phyloP scores from a whole-genome alignment of 2,888 invertebrate genomes.

The Eustalomyia histrio region DNA sequence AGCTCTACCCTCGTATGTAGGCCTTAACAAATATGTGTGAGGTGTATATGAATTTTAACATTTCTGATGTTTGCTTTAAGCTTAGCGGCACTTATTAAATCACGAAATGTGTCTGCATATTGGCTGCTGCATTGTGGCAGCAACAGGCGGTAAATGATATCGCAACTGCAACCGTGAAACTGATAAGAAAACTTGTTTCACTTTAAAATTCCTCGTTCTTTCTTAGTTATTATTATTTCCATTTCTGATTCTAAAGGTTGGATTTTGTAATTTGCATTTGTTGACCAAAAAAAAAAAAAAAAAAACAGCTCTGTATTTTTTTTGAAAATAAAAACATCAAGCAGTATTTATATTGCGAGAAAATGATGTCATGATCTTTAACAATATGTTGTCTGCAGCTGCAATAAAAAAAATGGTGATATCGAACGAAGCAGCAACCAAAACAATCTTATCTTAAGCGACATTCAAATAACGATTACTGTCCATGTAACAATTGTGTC shows the following conservation, averaged over 20 bases:
- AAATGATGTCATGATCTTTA: slow-evolving; percentile 62
- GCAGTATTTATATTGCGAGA: slow-evolving; percentile 46
- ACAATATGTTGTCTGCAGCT: slow-evolving; percentile 63
- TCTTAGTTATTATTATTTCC: background rate
- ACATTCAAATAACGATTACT: slow-evolving; percentile 75
- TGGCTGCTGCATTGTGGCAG: slow-evolving; percentile 42
- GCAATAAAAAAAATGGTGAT: slow-evolving; percentile 46
- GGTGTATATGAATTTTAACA: slow-evolving; percentile 35
- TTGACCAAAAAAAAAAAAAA: slow-evolving; percentile 1
- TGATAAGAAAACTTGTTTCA: slow-evolving; percentile 66
- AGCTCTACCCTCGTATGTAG: background rate
- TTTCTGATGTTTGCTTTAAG: slow-evolving; percentile 49
- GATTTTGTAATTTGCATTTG: slow-evolving; percentile 52
- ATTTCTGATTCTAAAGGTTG: slow-evolving; percentile 46
- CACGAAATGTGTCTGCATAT: slow-evolving; percentile 52
- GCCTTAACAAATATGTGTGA: slow-evolving; percentile 5
- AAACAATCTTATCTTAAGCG: slow-evolving; percentile 73
- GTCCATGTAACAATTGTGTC: slow-evolving; percentile 73
- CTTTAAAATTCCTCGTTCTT: slow-evolving; percentile 40
- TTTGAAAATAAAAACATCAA: slow-evolving; percentile 46
- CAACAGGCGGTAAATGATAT: slow-evolving; percentile 62
- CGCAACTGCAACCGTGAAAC: slow-evolving; percentile 68
- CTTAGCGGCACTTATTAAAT: slow-evolving; percentile 57
- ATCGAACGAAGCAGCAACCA: slow-evolving; percentile 47
- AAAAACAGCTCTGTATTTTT: slow-evolving; percentile 17